Conservation (phyloP, 2,797 vertebrate species). For the Petrocephalus sullivani region DNA sequence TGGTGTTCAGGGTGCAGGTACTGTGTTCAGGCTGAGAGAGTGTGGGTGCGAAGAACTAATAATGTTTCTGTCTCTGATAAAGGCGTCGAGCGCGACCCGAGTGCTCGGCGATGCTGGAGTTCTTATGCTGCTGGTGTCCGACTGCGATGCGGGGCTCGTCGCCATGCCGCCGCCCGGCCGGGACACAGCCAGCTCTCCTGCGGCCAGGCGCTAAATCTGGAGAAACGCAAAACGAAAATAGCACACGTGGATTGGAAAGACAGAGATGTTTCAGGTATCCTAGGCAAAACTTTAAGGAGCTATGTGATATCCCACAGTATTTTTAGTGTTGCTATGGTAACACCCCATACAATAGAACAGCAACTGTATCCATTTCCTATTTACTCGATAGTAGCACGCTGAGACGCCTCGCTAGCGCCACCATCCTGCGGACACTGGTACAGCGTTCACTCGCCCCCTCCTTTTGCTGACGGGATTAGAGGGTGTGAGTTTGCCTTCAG, state of each 20-base stretch:
- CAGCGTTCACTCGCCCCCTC: background rate
- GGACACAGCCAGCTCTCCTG: constrained; percentile 4
- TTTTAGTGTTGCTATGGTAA: background rate
- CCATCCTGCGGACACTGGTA: background rate
- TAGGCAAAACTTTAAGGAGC: background rate
- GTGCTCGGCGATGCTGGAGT: background rate
- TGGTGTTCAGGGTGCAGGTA: background rate
- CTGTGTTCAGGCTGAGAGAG: background rate
- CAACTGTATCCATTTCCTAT: background rate
- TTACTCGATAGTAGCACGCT: background rate
- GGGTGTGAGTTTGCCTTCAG: background rate
- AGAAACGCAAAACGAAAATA: constrained; percentile 16
- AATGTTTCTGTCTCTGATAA: background rate
- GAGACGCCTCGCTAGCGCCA: background rate
- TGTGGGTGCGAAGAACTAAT: background rate
- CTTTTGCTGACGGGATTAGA: background rate
- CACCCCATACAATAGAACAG: background rate
- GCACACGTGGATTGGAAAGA: background rate
- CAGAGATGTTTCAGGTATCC: background rate
- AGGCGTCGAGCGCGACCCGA: background rate
- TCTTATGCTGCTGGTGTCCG: background rate
- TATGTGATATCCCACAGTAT: background rate
- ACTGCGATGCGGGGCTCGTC: background rate
- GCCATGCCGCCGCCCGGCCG: background rate
- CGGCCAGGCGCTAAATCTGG: constrained; percentile 10